A percentile compares a stretch with the other conserved stretches of the same genome.
These are phyloP conservation scores for Hyperoplus lanceolatus DNA, from an alignment of 2,797 vertebrate genomes.

Conservation along the genomic window DNA sequence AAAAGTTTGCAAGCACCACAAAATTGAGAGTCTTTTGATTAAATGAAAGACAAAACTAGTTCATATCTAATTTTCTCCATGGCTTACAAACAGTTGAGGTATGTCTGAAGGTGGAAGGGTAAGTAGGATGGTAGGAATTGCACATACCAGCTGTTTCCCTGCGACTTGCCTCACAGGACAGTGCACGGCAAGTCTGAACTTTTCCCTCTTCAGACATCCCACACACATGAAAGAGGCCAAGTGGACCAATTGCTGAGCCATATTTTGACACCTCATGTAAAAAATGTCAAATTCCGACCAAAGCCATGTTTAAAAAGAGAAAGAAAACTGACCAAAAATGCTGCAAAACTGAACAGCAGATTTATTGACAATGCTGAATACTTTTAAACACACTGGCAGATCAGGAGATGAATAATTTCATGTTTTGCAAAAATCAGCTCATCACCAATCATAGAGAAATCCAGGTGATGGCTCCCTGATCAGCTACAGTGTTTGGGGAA, in stretches of 20 bases:
- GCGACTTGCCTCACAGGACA: slow-evolving; percentile 23
- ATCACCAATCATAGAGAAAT: slow-evolving; percentile 18
- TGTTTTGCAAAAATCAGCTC: not conserved
- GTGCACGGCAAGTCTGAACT: slow-evolving; percentile 61
- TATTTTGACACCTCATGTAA: slow-evolving; percentile 57
- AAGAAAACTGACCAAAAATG: not conserved
- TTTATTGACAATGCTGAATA: not conserved
- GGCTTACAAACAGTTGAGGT: slow-evolving; percentile 29
- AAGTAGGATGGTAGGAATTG: slow-evolving; percentile 30
- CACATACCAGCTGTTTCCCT: slow-evolving; percentile 74
- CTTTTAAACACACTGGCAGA: not conserved
- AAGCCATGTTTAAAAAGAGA: slow-evolving; percentile 20
- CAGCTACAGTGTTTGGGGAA: slow-evolving; percentile 33
- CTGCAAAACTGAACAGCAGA: not conserved
- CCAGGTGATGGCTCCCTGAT: slow-evolving; percentile 27
- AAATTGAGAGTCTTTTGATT: not conserved
- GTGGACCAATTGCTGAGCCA: slow-evolving; percentile 43
- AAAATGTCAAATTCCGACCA: slow-evolving; percentile 48
- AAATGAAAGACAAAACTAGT: slow-evolving; percentile 8
- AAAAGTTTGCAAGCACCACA: not conserved
- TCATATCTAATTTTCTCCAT: slow-evolving; percentile 28
- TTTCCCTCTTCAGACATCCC: slow-evolving; percentile 47
- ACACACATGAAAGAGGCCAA: slow-evolving; percentile 58
- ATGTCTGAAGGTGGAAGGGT: slow-evolving; percentile 54
- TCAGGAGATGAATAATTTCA: slow-evolving; percentile 6